Percentiles rank a stretch among this genome's conserved stretches.
Evolutionary conservation across 2,888 invertebrate species (phyloP).

Genomic region (Drosophila mulleri): DNA sequence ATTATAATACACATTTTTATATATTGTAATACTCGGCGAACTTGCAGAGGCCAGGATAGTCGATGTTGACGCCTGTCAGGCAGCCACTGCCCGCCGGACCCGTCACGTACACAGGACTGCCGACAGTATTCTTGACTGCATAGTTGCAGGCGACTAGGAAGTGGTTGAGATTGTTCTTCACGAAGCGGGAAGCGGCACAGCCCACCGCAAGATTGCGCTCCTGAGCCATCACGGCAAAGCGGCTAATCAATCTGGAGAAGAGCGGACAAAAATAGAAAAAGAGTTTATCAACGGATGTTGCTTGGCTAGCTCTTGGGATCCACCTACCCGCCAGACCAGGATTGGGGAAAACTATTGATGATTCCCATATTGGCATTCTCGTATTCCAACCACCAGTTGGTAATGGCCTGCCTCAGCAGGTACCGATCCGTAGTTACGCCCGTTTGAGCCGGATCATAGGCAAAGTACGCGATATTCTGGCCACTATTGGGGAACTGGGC

Average conservation of each 20-base stretch:
- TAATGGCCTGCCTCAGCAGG: constrained; percentile 25
- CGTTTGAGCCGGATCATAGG: constrained; percentile 9
- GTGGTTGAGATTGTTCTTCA: constrained; percentile 12
- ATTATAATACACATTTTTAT: constrained; percentile 13
- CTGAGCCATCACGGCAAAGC: constrained; percentile 58
- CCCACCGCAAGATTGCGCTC: constrained; percentile 49
- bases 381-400: constrained; percentile 61
- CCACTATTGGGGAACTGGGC: constrained; percentile 40
- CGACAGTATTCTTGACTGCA: constrained; percentile 48
- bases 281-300: not conserved
- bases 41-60: constrained; percentile 42
- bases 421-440: constrained; percentile 5
- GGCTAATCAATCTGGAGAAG: constrained; percentile 35
- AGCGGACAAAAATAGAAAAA: no score
- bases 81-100: constrained; percentile 46
- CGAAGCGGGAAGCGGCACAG: constrained; percentile 46
- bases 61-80: constrained; percentile 34
- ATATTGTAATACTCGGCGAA: constrained; percentile 34
- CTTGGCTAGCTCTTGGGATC: not conserved
- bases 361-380: constrained; percentile 37
- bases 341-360: constrained; percentile 42
- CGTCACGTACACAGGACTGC: constrained; percentile 32
- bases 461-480: constrained; percentile 52
- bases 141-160: constrained; percentile 61
- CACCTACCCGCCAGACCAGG: constrained; percentile 43